Base-by-base conservation (phyloP, 2,113 vertebrate species). In the Gymnorhina tibicen region DNA sequence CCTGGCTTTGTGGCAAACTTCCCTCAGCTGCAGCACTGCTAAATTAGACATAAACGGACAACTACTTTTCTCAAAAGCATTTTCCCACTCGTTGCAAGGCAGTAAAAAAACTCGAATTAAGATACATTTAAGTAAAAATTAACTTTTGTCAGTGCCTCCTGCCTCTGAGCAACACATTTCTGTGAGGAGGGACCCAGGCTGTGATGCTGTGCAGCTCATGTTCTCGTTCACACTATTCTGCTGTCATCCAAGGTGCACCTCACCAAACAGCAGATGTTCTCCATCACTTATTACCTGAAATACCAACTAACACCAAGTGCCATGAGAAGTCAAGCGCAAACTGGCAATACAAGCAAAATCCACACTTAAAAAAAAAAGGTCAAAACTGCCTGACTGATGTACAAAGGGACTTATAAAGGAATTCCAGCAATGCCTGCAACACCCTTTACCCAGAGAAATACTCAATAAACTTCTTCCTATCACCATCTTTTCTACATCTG, bases 381-480 rank as follows among this genome's bases (percentile, higher is more conserved):
- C 46, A 69, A 77, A 86, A 66, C 73, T 66, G 66, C 39, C 56
- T 0, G 1, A 41, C 18, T 79, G 78, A 87, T 79, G 81, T 30
- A 67, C 7, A 16, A 20, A 75, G 30, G 62, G 81, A 66, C 66
- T 95, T 66, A 82, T 0, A 72, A 60, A 89, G 73, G 93, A 92
- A 97, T 92, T 95, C 74, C 86, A 93, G 16, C 75, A 92, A 92
- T 93, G 84, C 63, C 74, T 74, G 74, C 60, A 92, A 81, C 49
- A 66, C 64, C 68, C 83, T 85, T 90, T 72, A 81, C 79, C 37
- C 75, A 77, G 70, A 92, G 79, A 79, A 85, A 83, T 35, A 55
- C 35, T 64, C 80, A 63, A 77, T 84, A 90, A 90, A 84, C 56
- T 33, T 64, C 39, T 52, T 59, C 41, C 73, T 59, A 82, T 55